A percentile compares a stretch with the other conserved stretches of the same genome.
These are phyloP conservation scores for Callipepla californica DNA, from an alignment of 2,113 vertebrate genomes.

Conservation along the genomic window DNA sequence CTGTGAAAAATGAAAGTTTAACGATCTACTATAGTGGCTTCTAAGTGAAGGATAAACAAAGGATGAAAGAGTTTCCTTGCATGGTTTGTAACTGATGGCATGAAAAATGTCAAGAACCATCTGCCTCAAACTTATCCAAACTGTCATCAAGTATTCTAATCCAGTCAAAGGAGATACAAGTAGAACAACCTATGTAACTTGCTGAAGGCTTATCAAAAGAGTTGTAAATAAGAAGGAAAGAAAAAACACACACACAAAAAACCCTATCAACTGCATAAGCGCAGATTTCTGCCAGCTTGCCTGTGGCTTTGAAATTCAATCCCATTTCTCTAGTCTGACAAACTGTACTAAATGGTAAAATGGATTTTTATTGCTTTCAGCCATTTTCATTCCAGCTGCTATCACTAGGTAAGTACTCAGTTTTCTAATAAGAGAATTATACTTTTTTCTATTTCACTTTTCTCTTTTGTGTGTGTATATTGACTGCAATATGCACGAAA, in stretches of 20 bases:
- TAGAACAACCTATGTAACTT: slow-evolving; percentile 86
- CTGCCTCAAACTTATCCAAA: slow-evolving; percentile 91
- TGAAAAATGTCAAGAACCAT: slow-evolving; percentile 91
- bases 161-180: slow-evolving; percentile 87
- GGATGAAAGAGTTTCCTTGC: slow-evolving; percentile 89
- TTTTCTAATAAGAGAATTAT: slow-evolving; percentile 61
- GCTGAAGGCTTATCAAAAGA: slow-evolving; percentile 88
- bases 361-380: slow-evolving; percentile 81
- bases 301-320: slow-evolving; percentile 84
- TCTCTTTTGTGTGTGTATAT: slow-evolving; percentile 40
- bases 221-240: slow-evolving; percentile 78
- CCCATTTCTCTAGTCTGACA: slow-evolving; percentile 83
- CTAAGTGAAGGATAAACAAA: slow-evolving; percentile 88
- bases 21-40: slow-evolving; percentile 84
- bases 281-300: slow-evolving; percentile 83
- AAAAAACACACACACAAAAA: background rate
- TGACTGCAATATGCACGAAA: slow-evolving; percentile 11
- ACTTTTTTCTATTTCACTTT: slow-evolving; percentile 33
- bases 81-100: slow-evolving; percentile 92
- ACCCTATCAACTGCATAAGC: slow-evolving; percentile 73
- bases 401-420: slow-evolving; percentile 67
- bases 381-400: slow-evolving; percentile 78
- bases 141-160: slow-evolving; percentile 94
- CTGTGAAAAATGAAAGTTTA: slow-evolving; percentile 90
- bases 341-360: slow-evolving; percentile 83